Evolutionary conservation across 1,140 invertebrate genomes (phyloP).

Genomic region (Prorops nasuta): DNA sequence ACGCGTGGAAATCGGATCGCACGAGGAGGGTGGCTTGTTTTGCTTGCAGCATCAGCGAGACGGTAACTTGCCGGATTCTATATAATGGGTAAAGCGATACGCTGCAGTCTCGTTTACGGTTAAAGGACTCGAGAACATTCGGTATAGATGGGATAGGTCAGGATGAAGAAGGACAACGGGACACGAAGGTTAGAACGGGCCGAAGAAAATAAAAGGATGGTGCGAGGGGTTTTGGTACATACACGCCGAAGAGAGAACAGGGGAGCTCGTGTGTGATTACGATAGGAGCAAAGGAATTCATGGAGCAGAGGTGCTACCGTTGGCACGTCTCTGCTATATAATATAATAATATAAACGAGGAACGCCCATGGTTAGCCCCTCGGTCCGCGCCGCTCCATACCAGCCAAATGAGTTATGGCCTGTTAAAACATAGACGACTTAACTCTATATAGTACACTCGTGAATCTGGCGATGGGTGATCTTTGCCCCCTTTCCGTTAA

Average conservation of each 20-base stretch:
- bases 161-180: neutral
- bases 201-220: too few relatives aligned
- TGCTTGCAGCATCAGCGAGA: conserved; percentile 10
- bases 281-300: neutral
- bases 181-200: neutral
- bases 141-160: conserved; percentile 5
- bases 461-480: conserved; percentile 25
- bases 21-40: conserved; percentile 9
- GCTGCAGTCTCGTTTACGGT: conserved; percentile 13
- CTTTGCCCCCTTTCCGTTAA: too few relatives aligned
- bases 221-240: too few relatives aligned
- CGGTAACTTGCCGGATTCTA: conserved; percentile 22
- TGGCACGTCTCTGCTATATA: conserved; percentile 21
- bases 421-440: conserved; percentile 46
- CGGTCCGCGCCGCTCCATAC: conserved; percentile 23
- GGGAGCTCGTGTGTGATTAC: neutral
- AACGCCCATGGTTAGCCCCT: conserved; percentile 31
- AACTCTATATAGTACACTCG: conserved; percentile 21
- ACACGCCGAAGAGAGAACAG: neutral
- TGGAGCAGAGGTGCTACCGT: conserved; percentile 14
- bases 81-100: conserved; percentile 27
- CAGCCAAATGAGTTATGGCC: conserved; percentile 45
- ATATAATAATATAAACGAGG: too few relatives aligned
- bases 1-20: conserved; percentile 15
- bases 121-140: conserved; percentile 11